phyloP scores from a whole-genome alignment of 2,888 invertebrate species.

The Laothoe populi region DNA sequence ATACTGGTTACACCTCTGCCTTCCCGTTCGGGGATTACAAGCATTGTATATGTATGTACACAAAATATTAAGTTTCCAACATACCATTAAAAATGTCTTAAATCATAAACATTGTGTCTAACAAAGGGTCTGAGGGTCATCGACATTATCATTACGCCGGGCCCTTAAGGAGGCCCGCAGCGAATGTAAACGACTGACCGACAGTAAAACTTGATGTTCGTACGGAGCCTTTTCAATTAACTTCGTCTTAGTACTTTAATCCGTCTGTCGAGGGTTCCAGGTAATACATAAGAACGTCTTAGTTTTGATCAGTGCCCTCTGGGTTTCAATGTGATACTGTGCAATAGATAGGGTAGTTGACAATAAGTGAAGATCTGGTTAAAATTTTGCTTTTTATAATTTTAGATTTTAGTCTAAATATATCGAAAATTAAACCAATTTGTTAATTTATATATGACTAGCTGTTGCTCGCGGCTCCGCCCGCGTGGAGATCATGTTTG shows the following conservation, averaged over 20 bases:
- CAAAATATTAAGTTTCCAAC: not conserved
- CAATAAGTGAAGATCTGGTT: too few relatives aligned
- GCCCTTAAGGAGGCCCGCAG: slow-evolving; percentile 39
- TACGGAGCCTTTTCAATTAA: slow-evolving; percentile 66
- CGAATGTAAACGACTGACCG: slow-evolving; percentile 57
- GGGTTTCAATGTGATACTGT: not conserved
- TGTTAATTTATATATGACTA: too few relatives aligned
- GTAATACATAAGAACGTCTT: slow-evolving; percentile 2
- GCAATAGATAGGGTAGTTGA: not conserved
- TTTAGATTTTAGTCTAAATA: too few relatives aligned
- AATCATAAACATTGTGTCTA: slow-evolving; percentile 15
- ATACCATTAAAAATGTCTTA: slow-evolving; percentile 5
- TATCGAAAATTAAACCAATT: too few relatives aligned
- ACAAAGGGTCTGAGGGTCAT: slow-evolving; percentile 41
- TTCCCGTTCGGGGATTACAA: too few relatives aligned
- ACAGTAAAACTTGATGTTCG: slow-evolving; percentile 63
- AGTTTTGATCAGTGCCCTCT: not conserved
- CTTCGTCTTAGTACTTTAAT: slow-evolving; percentile 63
- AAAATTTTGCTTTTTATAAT: too few relatives aligned
- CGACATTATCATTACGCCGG: slow-evolving; percentile 56
- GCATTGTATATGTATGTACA: too few relatives aligned
- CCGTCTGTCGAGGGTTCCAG: slow-evolving; percentile 43
- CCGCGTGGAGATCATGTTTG: too few relatives aligned
- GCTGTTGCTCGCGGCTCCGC: too few relatives aligned
- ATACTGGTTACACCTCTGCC: too few relatives aligned